Percentiles rank a stretch among this genome's conserved stretches.
Evolutionary conservation across 2,797 vertebrate genomes (phyloP).

Genomic region (Macroramphosus scolopax): DNA sequence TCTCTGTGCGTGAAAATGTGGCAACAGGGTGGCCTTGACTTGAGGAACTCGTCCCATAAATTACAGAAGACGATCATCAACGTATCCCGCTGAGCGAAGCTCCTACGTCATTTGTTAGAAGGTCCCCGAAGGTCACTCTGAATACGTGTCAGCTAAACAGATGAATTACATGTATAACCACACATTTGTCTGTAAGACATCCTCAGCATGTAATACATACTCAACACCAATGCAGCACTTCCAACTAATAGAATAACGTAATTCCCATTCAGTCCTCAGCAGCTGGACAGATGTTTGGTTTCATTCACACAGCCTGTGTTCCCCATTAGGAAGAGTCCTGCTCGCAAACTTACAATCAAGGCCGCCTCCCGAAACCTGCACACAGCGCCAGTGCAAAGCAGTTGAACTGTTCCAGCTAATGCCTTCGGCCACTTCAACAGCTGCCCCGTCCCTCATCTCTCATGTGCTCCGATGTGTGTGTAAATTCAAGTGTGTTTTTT

Average conservation of each 20-base stretch:
- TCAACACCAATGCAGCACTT: constrained; percentile 10
- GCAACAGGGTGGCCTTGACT: constrained; percentile 7
- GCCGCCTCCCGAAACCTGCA: constrained; percentile 5
- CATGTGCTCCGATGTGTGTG: constrained; percentile 42
- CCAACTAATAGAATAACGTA: constrained; percentile 9
- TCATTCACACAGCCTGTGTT: constrained; percentile 50
- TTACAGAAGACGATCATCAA: not conserved
- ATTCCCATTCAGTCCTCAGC: constrained; percentile 21
- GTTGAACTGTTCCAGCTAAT: too few species aligned
- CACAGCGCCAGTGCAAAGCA: constrained; percentile 42
- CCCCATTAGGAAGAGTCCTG: constrained; percentile 34
- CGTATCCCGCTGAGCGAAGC: not conserved
- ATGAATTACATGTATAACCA: constrained; percentile 17
- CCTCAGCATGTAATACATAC: constrained; percentile 15
- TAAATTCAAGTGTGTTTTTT: constrained; percentile 31
- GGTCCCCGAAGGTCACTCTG: constrained; percentile 7
- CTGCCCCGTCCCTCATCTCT: constrained; percentile 48
- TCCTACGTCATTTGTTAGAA: too few species aligned
- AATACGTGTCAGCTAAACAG: constrained; percentile 3
- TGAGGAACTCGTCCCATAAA: constrained; percentile 4
- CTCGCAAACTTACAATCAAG: constrained; percentile 51
- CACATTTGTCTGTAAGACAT: not conserved
- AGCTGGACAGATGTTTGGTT: constrained; percentile 55
- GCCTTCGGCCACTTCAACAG: constrained; percentile 64
- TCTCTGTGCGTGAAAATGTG: constrained; percentile 6